A percentile compares a stretch with the other conserved stretches of the same genome.
Evolutionary conservation across 1,140 invertebrate genomes (phyloP).

Genomic region (Idris sp.): DNA sequence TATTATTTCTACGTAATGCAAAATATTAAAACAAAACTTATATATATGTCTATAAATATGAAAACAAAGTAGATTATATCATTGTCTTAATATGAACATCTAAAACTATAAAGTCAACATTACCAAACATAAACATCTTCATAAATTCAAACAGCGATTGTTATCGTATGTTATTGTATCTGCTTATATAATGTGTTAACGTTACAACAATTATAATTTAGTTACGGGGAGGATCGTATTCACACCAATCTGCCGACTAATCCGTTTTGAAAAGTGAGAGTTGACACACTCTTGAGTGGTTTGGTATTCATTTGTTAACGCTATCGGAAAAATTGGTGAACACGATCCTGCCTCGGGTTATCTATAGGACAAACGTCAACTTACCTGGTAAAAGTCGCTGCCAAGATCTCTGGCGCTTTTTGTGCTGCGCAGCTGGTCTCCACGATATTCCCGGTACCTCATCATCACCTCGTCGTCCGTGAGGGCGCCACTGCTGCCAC

Average conservation of each 20-base stretch:
- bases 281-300: constrained; percentile 21
- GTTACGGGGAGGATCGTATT: background rate
- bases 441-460: constrained; percentile 74
- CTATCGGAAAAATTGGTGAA: constrained; percentile 36
- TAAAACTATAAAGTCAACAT: too few relatives aligned
- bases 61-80: too few relatives aligned
- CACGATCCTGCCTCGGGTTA: constrained; percentile 10
- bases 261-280: constrained; percentile 47
- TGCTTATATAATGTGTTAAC: constrained; percentile 16
- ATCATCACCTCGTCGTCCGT: constrained; percentile 74
- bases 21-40: too few relatives aligned
- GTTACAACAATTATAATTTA: constrained; percentile 20
- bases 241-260: constrained; percentile 22
- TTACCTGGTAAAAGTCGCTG: constrained; percentile 75
- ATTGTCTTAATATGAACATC: too few relatives aligned
- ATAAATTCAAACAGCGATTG: too few relatives aligned
- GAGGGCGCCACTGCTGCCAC: constrained; percentile 70
- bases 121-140: too few relatives aligned
- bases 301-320: constrained; percentile 27
- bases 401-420: constrained; percentile 73
- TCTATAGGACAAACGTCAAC: constrained; percentile 35
- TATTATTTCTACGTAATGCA: too few relatives aligned
- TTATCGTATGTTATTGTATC: too few relatives aligned
- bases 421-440: constrained; percentile 72
- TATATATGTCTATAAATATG: too few relatives aligned